Evolutionary conservation across 2,888 invertebrate species (phyloP).

Genomic region (Griposia aprilina): DNA sequence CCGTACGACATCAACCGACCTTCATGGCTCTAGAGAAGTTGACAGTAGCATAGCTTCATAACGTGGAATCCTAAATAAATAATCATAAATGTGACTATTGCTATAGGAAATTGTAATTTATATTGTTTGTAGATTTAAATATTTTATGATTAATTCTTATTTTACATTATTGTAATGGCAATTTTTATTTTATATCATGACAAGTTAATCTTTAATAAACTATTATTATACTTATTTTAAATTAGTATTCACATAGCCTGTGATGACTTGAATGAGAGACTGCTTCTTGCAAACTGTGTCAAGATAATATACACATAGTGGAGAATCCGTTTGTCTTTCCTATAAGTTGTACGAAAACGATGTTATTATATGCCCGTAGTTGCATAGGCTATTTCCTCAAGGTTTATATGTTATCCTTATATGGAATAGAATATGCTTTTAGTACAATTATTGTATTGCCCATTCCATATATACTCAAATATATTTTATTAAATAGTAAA

Average conservation of each 20-base stretch:
- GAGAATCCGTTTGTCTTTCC: slow-evolving; percentile 33
- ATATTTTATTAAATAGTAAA: slow-evolving; percentile 54
- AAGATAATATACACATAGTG: slow-evolving; percentile 24
- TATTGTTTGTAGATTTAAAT: slow-evolving; percentile 82
- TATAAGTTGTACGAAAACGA: slow-evolving; percentile 30
- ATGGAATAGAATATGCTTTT: slow-evolving; percentile 53
- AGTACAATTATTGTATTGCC: slow-evolving; percentile 55
- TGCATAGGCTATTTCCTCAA: slow-evolving; percentile 45
- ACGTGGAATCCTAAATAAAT: slow-evolving; percentile 65
- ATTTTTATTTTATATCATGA: slow-evolving; percentile 73
- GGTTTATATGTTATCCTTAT: slow-evolving; percentile 54
- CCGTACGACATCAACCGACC: slow-evolving; percentile 94
- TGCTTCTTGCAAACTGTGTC: slow-evolving; percentile 69
- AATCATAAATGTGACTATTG: slow-evolving; percentile 81
- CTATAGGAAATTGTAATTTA: slow-evolving; percentile 84
- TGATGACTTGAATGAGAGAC: slow-evolving; percentile 71
- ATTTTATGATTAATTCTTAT: slow-evolving; percentile 75
- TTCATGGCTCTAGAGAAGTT: slow-evolving; percentile 91
- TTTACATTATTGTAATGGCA: slow-evolving; percentile 72
- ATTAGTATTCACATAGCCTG: slow-evolving; percentile 71
- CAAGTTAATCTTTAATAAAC: slow-evolving; percentile 73
- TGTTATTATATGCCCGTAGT: slow-evolving; percentile 36
- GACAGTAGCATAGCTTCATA: slow-evolving; percentile 54
- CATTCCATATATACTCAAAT: slow-evolving; percentile 51
- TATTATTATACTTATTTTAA: slow-evolving; percentile 65